Percentiles rank a stretch among this genome's conserved stretches.
Conservation (phyloP, 2,113 vertebrate genomes). For the Sula dactylatra region DNA sequence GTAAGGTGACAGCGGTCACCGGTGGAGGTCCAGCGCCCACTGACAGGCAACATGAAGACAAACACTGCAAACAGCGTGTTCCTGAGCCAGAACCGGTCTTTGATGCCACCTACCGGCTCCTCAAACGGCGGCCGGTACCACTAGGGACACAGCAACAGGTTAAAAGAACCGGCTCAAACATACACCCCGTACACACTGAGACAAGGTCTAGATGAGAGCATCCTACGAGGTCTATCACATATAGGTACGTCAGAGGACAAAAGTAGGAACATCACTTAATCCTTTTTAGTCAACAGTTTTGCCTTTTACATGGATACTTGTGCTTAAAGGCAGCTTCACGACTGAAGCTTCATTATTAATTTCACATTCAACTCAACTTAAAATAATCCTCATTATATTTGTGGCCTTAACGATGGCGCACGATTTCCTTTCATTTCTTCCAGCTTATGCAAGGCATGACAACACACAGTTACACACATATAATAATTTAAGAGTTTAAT, state of each 20-base stretch:
- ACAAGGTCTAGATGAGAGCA: not conserved
- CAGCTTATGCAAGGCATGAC: slow-evolving; percentile 43
- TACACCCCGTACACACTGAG: not conserved
- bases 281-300: not conserved
- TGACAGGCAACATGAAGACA: accelerated
- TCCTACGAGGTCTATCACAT: not conserved
- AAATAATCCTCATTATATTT: slow-evolving; percentile 60
- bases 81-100: not conserved
- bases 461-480: slow-evolving; percentile 7
- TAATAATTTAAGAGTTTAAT: slow-evolving; percentile 47
- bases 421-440: slow-evolving; percentile 57
- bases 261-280: not conserved
- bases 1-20: not conserved
- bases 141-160: not conserved
- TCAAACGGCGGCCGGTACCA: not conserved
- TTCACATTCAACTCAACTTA: slow-evolving; percentile 37
- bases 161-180: not conserved
- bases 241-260: not conserved
- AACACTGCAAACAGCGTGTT: accelerated
- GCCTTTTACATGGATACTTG: not conserved
- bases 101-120: slow-evolving; percentile 42
- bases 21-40: not conserved
- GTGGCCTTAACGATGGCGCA: slow-evolving; percentile 5
- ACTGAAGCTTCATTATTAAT: slow-evolving; percentile 15
- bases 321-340: not conserved